Conservation (phyloP, 2,888 invertebrate species). For the Neria commutata region DNA sequence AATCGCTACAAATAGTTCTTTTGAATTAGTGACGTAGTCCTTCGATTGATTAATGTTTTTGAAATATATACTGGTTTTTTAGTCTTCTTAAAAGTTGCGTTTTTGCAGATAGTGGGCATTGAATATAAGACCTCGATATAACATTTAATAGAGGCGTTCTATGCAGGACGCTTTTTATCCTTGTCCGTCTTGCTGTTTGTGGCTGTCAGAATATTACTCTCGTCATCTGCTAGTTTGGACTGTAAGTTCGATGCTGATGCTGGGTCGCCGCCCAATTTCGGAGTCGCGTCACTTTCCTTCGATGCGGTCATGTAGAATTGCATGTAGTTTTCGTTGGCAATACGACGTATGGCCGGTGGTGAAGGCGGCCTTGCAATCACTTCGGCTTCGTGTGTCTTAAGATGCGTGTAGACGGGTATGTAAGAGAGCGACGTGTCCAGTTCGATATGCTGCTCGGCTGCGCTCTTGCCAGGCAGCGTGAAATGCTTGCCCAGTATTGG, state of each 20-base stretch:
- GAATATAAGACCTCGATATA: too few species aligned
- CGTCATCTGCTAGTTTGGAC: background rate
- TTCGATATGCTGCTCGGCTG: conserved; percentile 60
- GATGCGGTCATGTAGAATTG: conserved; percentile 41
- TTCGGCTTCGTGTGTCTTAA: conserved; percentile 67
- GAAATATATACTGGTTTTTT: too few species aligned
- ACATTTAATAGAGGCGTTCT: too few species aligned
- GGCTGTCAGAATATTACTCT: background rate
- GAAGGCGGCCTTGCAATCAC: conserved; percentile 67
- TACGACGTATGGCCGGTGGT: conserved; percentile 64
- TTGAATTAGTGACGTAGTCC: too few species aligned
- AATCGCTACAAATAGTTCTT: too few species aligned
- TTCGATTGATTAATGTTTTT: too few species aligned
- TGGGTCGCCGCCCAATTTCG: too few species aligned
- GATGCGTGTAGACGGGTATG: conserved; percentile 74
- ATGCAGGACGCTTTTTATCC: too few species aligned
- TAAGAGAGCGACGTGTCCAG: conserved; percentile 70
- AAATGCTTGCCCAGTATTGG: conserved; percentile 69
- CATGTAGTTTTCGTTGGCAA: conserved; percentile 50
- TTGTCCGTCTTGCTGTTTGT: background rate
- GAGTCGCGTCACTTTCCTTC: conserved; percentile 16
- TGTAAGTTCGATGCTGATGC: too few species aligned
- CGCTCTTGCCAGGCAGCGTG: conserved; percentile 62
- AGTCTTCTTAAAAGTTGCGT: too few species aligned
- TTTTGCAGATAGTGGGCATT: too few species aligned